Evolutionary conservation across 2,113 vertebrate species (phyloP).

Genomic region (Corynorhinus townsendii): DNA sequence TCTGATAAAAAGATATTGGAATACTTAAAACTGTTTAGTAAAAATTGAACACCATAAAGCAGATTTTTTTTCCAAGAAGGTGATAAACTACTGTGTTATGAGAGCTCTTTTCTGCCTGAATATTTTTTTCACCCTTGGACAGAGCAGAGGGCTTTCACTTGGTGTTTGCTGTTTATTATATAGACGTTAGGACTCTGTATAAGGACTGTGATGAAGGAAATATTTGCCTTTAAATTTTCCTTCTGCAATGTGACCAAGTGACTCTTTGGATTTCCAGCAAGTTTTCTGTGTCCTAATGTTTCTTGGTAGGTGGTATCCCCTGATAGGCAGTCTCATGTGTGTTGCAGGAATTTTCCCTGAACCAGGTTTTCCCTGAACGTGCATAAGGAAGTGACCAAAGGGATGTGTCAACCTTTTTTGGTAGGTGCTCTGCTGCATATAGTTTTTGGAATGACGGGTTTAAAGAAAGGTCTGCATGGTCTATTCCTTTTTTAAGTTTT

Average conservation of each 20-base stretch:
- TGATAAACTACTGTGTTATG: background rate
- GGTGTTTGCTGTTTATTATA: background rate
- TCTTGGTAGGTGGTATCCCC: background rate
- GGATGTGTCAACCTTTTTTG: background rate
- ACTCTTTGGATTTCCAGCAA: background rate
- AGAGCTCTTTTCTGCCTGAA: background rate
- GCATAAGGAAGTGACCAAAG: background rate
- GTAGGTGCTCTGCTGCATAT: background rate
- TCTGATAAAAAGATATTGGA: background rate
- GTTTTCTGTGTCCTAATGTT: slow-evolving; percentile 27
- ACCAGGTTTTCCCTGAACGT: background rate
- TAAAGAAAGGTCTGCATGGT: slow-evolving; percentile 32
- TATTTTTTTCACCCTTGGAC: background rate
- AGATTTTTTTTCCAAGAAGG: background rate
- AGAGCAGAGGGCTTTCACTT: background rate
- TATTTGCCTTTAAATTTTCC: slow-evolving; percentile 26
- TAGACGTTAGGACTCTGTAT: background rate
- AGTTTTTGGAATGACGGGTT: slow-evolving; percentile 48
- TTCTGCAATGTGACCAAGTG: background rate
- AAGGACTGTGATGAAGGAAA: background rate
- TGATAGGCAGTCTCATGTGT: background rate
- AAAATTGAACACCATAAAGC: background rate
- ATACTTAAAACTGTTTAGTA: background rate
- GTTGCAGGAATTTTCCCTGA: background rate
- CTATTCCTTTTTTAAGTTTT: background rate